A percentile compares a stretch with the other conserved stretches of the same genome.
Evolutionary conservation across 2,888 invertebrate genomes (phyloP).

Genomic region (Thecocarcelia acutangulata): DNA sequence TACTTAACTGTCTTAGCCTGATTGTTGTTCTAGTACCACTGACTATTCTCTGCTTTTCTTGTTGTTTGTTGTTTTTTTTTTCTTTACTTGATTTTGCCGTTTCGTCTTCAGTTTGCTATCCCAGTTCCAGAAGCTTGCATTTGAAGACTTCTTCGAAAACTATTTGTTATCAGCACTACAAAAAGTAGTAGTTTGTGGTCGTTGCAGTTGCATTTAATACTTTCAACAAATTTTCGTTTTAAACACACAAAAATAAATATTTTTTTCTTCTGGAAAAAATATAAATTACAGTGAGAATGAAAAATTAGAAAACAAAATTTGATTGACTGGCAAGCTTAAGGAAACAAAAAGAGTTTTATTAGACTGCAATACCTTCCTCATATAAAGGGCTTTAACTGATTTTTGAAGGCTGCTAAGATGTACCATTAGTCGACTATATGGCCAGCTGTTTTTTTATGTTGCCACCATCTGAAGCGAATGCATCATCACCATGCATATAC

Average conservation of each 20-base stretch:
- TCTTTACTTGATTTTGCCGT: slow-evolving; percentile 29
- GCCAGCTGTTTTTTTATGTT: no score
- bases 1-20: slow-evolving; percentile 67
- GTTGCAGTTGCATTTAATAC: slow-evolving; percentile 13
- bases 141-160: slow-evolving; percentile 60
- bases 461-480: no score
- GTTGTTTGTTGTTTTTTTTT: slow-evolving; percentile 10
- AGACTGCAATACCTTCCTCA: no score
- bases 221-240: slow-evolving; percentile 39
- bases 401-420: no score
- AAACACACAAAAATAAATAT: slow-evolving; percentile 12
- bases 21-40: slow-evolving; percentile 59
- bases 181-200: slow-evolving; percentile 23
- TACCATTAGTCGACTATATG: no score
- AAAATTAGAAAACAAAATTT: not conserved
- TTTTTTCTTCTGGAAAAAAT: slow-evolving; percentile 22
- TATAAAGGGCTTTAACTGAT: no score
- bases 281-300: slow-evolving; percentile 13
- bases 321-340: no score
- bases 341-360: no score
- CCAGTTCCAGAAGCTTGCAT: slow-evolving; percentile 57
- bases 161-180: slow-evolving; percentile 57
- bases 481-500: no score
- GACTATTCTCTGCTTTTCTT: slow-evolving; percentile 21
- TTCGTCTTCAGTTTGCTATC: slow-evolving; percentile 43